Evolutionary conservation across 1,140 invertebrate genomes (phyloP).

Genomic region (Anastrepha obliqua): DNA sequence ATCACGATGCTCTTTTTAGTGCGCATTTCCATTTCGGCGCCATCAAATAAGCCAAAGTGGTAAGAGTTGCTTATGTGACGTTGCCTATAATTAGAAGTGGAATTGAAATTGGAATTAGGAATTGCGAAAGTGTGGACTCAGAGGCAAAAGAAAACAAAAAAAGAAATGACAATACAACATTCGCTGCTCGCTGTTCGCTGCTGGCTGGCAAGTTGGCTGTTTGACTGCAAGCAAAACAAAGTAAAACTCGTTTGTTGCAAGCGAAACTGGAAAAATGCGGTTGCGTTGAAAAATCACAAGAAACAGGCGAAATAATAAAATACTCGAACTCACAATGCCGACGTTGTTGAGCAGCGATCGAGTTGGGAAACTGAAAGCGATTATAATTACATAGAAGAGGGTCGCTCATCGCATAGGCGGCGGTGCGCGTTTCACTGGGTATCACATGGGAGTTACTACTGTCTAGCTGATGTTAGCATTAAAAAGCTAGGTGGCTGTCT

Average conservation of each 20-base stretch:
- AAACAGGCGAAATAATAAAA: slow-evolving; percentile 23
- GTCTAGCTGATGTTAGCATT: neutral
- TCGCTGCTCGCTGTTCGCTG: neutral
- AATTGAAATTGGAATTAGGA: slow-evolving; percentile 31
- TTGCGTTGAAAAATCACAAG: neutral
- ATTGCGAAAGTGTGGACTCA: slow-evolving; percentile 22
- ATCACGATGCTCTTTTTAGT: neutral
- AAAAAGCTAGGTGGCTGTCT: neutral
- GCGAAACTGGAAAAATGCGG: slow-evolving; percentile 44
- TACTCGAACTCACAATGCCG: neutral
- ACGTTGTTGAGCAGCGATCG: neutral
- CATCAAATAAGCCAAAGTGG: slow-evolving; percentile 28
- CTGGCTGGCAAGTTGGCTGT: too few species aligned
- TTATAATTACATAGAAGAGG: slow-evolving; percentile 6
- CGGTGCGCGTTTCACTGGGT: neutral
- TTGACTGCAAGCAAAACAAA: neutral
- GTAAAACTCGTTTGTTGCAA: slow-evolving; percentile 32
- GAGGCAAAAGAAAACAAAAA: neutral
- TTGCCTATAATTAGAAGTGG: slow-evolving; percentile 28
- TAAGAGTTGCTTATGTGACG: slow-evolving; percentile 37
- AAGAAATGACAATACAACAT: slow-evolving; percentile 8
- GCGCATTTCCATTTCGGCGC: slow-evolving; percentile 39
- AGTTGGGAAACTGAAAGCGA: slow-evolving; percentile 37
- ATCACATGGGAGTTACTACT: neutral
- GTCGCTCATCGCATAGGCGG: neutral